Evolutionary conservation across 2,113 vertebrate species (phyloP).

Genomic region (Rissa tridactyla): DNA sequence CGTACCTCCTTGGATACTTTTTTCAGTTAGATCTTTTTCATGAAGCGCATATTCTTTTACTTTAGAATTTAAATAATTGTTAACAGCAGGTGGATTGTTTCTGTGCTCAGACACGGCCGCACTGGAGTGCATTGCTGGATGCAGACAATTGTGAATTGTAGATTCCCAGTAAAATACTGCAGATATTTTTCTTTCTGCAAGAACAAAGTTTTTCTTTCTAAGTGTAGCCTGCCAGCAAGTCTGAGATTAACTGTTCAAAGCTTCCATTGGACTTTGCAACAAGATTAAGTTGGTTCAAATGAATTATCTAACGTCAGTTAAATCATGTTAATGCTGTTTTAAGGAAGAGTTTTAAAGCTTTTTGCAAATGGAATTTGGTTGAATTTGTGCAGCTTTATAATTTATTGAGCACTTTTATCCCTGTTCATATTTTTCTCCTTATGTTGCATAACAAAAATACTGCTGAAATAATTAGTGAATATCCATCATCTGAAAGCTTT

Average conservation of each 20-base stretch:
- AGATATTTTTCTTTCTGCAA: neutral
- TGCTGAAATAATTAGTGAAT: neutral
- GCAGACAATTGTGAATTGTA: neutral
- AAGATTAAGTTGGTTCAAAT: neutral
- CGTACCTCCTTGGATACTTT: neutral
- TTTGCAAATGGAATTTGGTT: neutral
- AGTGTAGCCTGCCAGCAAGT: neutral
- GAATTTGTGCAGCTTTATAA: neutral
- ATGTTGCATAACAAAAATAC: neutral
- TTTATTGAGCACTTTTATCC: neutral
- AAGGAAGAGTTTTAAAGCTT: neutral
- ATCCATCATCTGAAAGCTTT: neutral
- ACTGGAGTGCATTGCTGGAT: neutral
- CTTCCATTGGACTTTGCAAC: neutral
- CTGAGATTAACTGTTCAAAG: neutral
- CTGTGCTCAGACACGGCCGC: neutral
- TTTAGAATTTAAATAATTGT: neutral
- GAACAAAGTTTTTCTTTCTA: neutral
- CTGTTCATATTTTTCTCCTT: neutral
- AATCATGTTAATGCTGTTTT: neutral
- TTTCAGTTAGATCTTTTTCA: fast-evolving
- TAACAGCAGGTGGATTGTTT: neutral
- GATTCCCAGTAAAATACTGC: neutral
- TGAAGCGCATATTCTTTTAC: neutral
- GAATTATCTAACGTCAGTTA: neutral